Evolutionary conservation across 2,113 vertebrate species (phyloP).

Genomic region (Odontophorus gujanensis): DNA sequence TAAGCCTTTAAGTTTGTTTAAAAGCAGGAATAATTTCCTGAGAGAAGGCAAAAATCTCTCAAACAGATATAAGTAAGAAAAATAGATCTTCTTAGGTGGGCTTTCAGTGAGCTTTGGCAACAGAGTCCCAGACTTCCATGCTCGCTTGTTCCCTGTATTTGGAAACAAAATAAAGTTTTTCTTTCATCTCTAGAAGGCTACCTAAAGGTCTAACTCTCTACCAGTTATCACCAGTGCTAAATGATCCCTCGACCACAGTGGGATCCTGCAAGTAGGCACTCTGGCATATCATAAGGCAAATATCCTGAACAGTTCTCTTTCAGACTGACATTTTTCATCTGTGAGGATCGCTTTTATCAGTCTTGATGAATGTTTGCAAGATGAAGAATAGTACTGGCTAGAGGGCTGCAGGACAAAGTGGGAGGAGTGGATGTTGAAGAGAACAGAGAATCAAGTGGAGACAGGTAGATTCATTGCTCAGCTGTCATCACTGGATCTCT

Average conservation of each 20-base stretch:
- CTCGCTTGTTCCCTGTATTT: background rate
- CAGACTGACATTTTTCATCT: background rate
- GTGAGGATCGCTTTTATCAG: accelerated
- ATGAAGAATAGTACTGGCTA: background rate
- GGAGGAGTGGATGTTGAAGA: background rate
- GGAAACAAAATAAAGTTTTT: background rate
- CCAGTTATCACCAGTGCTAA: background rate
- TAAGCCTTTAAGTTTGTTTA: background rate
- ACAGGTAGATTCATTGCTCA: background rate
- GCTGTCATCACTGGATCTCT: background rate
- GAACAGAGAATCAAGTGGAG: background rate
- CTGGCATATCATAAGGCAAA: background rate
- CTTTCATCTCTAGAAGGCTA: background rate
- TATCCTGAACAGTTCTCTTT: background rate
- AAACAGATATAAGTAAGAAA: background rate
- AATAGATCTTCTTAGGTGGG: background rate
- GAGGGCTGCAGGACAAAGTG: background rate
- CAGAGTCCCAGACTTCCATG: background rate
- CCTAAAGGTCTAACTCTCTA: background rate
- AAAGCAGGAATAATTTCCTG: background rate
- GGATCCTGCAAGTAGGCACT: background rate
- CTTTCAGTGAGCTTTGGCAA: background rate
- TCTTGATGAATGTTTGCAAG: background rate
- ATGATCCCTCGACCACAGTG: background rate
- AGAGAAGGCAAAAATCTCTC: background rate